These are phyloP conservation scores for Otolemur crassicaudatus DNA, from an alignment of 2,797 vertebrate genomes.

Conservation along the genomic window DNA sequence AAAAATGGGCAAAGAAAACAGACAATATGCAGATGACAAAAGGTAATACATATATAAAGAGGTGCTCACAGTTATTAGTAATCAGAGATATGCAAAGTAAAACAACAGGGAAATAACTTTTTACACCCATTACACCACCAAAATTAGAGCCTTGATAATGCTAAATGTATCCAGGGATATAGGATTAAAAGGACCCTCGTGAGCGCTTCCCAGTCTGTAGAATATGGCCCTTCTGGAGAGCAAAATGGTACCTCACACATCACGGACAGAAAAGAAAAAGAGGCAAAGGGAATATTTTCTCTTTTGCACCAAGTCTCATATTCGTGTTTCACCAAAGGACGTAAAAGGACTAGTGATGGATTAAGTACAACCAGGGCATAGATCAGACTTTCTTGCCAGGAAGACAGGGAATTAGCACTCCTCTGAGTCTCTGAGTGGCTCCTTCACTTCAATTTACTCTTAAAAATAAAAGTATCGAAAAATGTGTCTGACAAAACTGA, in stretches of 20 bases:
- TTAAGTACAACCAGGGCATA: neutral
- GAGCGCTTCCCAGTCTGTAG: neutral
- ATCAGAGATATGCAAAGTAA: neutral
- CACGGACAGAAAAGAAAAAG: neutral
- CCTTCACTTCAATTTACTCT: neutral
- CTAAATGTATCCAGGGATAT: neutral
- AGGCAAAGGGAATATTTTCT: neutral
- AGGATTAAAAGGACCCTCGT: neutral
- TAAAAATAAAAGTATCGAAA: slow-evolving; percentile 17
- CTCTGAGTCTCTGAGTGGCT: too few relatives aligned
- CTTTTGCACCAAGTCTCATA: neutral
- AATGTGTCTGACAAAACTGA: neutral
- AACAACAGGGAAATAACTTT: neutral
- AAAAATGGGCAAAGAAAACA: neutral
- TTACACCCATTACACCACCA: neutral
- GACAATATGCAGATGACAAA: neutral
- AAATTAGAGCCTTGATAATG: neutral
- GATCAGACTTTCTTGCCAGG: neutral
- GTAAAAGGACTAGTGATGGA: neutral
- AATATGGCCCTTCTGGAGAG: too few relatives aligned
- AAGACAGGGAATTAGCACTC: neutral
- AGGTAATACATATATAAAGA: neutral
- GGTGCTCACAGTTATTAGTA: neutral
- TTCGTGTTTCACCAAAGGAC: neutral
- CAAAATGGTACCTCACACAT: neutral